These are phyloP conservation scores for Oegoconia quadripuncta DNA, from an alignment of 2,888 invertebrate species.

Conservation along the genomic window DNA sequence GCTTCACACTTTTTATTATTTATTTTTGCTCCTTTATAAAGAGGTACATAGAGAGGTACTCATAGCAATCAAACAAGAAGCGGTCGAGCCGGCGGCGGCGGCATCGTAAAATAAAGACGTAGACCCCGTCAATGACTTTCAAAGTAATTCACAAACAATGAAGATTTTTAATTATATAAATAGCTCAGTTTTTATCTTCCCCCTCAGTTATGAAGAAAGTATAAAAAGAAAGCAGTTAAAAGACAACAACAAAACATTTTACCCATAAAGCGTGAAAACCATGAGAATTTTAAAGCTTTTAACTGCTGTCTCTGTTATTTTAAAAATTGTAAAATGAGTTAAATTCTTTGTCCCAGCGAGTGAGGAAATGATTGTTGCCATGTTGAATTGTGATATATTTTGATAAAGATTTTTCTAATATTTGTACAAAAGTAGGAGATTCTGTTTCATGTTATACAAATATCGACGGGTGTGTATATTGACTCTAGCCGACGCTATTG, in stretches of 20 bases:
- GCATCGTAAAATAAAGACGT: neutral
- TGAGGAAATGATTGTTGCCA: neutral
- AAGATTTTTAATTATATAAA: slow-evolving; percentile 9
- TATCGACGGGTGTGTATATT: slow-evolving; percentile 45
- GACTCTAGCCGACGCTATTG: slow-evolving; percentile 47
- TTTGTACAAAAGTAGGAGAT: slow-evolving; percentile 31
- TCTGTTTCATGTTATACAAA: slow-evolving; percentile 49
- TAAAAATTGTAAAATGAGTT: neutral
- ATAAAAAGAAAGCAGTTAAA: slow-evolving; percentile 4
- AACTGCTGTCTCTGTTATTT: neutral
- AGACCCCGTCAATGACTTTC: slow-evolving; percentile 3
- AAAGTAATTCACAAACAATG: slow-evolving; percentile 9
- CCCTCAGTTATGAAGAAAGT: neutral
- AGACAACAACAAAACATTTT: slow-evolving; percentile 1
- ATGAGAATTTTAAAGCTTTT: neutral
- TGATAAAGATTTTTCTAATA: slow-evolving; percentile 40
- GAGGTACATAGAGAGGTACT: too few species aligned
- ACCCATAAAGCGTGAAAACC: neutral
- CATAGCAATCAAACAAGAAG: neutral
- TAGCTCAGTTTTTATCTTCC: slow-evolving; percentile 9
- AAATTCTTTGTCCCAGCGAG: too few species aligned
- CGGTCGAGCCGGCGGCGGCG: too few species aligned
- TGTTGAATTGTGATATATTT: slow-evolving; percentile 27
- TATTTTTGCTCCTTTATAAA: too few species aligned
- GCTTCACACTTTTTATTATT: slow-evolving; percentile 11